A percentile compares a stretch with the other conserved stretches of the same genome.
Evolutionary conservation across 2,888 invertebrate species (phyloP).

Genomic region (Drosophila borealis): DNA sequence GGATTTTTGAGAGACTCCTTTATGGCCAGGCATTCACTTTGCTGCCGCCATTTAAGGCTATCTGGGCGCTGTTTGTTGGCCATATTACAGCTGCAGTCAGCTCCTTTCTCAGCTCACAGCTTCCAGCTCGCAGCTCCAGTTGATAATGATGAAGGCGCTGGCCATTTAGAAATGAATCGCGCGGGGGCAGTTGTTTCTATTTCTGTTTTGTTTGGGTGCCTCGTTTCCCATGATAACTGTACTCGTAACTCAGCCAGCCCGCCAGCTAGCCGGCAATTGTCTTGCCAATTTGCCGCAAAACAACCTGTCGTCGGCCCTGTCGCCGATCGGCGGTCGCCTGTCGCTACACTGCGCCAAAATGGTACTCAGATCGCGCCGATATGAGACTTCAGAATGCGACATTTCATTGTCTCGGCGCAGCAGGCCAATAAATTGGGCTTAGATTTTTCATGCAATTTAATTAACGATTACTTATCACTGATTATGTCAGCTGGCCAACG

Average conservation of each 20-base stretch:
- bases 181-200: constrained; percentile 57
- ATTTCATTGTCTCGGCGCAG: constrained; percentile 66
- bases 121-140: constrained; percentile 20
- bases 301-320: constrained; percentile 68
- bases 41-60: constrained; percentile 65
- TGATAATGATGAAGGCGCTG: constrained; percentile 63
- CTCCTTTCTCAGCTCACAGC: constrained; percentile 18
- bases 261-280: constrained; percentile 56
- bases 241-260: constrained; percentile 28
- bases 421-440: constrained; percentile 53
- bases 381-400: constrained; percentile 69
- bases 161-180: constrained; percentile 54
- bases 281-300: constrained; percentile 73
- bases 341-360: constrained; percentile 57
- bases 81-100: constrained; percentile 34
- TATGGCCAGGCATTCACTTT: constrained; percentile 70
- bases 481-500: constrained; percentile 64
- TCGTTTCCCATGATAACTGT: constrained; percentile 75
- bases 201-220: constrained; percentile 18
- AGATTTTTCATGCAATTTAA: constrained; percentile 65
- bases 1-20: constrained; percentile 33
- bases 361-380: constrained; percentile 55
- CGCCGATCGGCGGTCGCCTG: constrained; percentile 22
- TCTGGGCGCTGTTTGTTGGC: constrained; percentile 57
- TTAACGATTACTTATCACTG: constrained; percentile 72